A percentile compares a stretch with the other conserved stretches of the same genome.
These are phyloP conservation scores for Lordiphosa fenestrarum DNA, from an alignment of 2,888 invertebrate genomes.

Conservation along the genomic window DNA sequence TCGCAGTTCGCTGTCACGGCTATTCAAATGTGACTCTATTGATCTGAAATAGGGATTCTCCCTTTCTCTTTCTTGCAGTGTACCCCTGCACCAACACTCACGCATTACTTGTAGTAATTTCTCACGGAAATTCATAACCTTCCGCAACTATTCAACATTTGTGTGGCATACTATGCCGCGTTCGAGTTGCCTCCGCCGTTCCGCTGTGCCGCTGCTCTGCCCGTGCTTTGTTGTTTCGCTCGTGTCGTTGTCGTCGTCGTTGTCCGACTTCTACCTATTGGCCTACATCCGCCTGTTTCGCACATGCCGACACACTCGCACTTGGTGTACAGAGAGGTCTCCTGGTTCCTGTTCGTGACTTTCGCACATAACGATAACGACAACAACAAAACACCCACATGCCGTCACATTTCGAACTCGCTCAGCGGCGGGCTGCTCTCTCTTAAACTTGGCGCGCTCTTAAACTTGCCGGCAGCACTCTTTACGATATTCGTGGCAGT, in stretches of 20 bases:
- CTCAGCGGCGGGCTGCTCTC: slow-evolving; percentile 14
- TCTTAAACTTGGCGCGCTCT: slow-evolving; percentile 64
- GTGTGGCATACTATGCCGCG: slow-evolving; percentile 63
- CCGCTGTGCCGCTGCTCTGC: slow-evolving; percentile 10
- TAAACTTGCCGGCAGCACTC: slow-evolving; percentile 24
- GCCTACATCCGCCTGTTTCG: slow-evolving; percentile 73
- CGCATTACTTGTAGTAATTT: slow-evolving; percentile 77
- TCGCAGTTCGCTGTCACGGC: too few species aligned
- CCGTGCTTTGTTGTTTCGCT: slow-evolving; percentile 21
- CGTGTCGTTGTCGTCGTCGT: slow-evolving; percentile 45
- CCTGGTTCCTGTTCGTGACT: slow-evolving; percentile 45
- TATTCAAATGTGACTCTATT: too few species aligned
- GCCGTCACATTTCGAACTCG: slow-evolving; percentile 56
- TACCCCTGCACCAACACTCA: slow-evolving; percentile 41
- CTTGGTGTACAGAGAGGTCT: slow-evolving; percentile 23
- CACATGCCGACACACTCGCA: slow-evolving; percentile 39
- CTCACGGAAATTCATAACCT: slow-evolving; percentile 78
- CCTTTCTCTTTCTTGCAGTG: background rate
- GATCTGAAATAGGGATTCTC: too few species aligned
- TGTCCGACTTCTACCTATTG: slow-evolving; percentile 67
- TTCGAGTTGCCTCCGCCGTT: slow-evolving; percentile 24
- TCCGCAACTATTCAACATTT: slow-evolving; percentile 77
- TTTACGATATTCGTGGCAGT: slow-evolving; percentile 58
- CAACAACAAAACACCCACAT: slow-evolving; percentile 15
- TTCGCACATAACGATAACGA: slow-evolving; percentile 38